These are phyloP conservation scores for Chauna torquata DNA, from an alignment of 2,113 vertebrate species.

Conservation along the genomic window DNA sequence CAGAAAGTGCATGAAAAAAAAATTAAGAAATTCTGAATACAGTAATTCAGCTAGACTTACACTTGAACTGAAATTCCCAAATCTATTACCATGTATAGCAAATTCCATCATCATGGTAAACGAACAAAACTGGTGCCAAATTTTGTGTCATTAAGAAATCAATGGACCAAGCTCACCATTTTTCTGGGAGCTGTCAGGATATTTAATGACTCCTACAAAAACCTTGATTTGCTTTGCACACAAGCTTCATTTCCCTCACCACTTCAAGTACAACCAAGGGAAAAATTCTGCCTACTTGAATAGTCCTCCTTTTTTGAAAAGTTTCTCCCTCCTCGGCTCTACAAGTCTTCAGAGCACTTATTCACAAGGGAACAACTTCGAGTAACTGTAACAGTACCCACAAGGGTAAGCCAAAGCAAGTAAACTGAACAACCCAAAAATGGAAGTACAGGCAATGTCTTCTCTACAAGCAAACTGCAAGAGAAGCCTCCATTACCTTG, in stretches of 20 bases:
- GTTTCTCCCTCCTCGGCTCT: not conserved
- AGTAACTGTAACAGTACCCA: not conserved
- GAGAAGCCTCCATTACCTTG: not conserved
- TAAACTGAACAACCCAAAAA: not conserved
- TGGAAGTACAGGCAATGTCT: not conserved
- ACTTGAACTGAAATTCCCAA: not conserved
- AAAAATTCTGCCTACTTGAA: not conserved
- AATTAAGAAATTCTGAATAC: not conserved
- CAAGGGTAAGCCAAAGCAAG: not conserved
- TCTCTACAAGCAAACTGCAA: not conserved
- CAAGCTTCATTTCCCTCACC: not conserved
- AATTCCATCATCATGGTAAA: not conserved
- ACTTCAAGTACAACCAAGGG: not conserved
- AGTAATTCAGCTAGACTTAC: not conserved
- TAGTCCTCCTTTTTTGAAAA: not conserved
- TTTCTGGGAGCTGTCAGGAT: not conserved
- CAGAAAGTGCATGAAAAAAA: not conserved
- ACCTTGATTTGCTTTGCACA: not conserved
- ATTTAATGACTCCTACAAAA: not conserved
- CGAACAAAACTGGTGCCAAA: not conserved
- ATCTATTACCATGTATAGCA: not conserved
- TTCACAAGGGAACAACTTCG: not conserved
- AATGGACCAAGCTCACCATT: not conserved
- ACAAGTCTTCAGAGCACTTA: not conserved
- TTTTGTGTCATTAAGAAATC: not conserved